These are phyloP conservation scores for Oreochromis tanganicae DNA, from an alignment of 2,113 vertebrate species.

Conservation along the genomic window DNA sequence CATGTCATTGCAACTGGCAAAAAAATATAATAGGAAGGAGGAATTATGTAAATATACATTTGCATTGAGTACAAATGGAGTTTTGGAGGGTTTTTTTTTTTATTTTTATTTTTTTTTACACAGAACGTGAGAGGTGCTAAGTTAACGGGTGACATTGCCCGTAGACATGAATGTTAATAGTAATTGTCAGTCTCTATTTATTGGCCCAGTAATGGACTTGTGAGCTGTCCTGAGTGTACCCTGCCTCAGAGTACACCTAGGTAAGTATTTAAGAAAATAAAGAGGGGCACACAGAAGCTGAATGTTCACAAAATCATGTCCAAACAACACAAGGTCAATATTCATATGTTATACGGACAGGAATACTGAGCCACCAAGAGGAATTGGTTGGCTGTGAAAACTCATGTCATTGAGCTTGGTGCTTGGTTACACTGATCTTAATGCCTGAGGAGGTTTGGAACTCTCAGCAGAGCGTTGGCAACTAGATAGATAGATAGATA, in stretches of 20 bases:
- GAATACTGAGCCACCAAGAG: no score
- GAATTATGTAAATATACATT: background rate
- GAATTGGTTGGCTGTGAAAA: no score
- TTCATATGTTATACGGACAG: background rate
- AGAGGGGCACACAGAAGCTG: background rate
- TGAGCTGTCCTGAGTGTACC: background rate
- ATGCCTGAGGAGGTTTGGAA: background rate
- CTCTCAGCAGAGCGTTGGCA: background rate
- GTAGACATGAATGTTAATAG: background rate
- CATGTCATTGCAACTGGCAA: background rate
- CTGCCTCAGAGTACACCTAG: background rate
- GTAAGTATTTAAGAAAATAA: background rate
- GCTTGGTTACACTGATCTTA: no score
- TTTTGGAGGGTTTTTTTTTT: background rate
- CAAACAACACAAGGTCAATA: background rate
- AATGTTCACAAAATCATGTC: background rate
- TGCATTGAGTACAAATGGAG: background rate
- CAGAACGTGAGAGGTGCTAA: background rate
- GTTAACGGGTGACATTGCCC: background rate
- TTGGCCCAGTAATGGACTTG: background rate
- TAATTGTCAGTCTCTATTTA: background rate
- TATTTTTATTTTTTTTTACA: background rate
- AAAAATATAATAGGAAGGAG: background rate
- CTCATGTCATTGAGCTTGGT: background rate
- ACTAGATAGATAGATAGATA: background rate